Evolutionary conservation across 2,888 invertebrate genomes (phyloP).

Genomic region (Chirona hameri): DNA sequence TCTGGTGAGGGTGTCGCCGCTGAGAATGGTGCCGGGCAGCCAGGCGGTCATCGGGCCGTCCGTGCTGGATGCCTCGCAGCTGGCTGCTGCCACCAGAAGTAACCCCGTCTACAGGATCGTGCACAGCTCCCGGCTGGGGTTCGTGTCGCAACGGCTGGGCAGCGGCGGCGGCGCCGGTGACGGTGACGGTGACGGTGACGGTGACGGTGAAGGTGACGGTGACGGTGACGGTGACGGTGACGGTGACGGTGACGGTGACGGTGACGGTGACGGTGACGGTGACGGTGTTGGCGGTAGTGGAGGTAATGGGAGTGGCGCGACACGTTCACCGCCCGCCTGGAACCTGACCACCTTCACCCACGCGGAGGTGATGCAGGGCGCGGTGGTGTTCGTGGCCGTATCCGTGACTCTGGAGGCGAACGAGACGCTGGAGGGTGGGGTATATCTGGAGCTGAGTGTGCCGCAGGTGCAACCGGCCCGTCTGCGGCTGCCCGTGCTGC

Average conservation of each 20-base stretch:
- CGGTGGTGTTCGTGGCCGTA: constrained; percentile 69
- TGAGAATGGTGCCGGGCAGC: constrained; percentile 36
- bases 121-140: constrained; percentile 70
- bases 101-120: constrained; percentile 80
- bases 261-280: no score
- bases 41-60: constrained; percentile 55
- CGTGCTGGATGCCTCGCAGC: constrained; percentile 71
- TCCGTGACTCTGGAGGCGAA: constrained; percentile 54
- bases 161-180: neutral
- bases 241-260: neutral
- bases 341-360: constrained; percentile 27
- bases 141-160: constrained; percentile 54
- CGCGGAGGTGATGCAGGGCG: constrained; percentile 47
- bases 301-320: no score
- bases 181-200: no score
- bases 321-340: neutral
- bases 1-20: constrained; percentile 51
- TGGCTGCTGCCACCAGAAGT: constrained; percentile 77
- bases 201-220: no score
- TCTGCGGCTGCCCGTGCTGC: constrained; percentile 58
- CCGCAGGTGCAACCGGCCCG: constrained; percentile 81
- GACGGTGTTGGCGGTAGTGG: no score
- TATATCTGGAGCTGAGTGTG: constrained; percentile 72
- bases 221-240: no score
- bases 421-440: constrained; percentile 60